Percentiles rank a stretch among this genome's conserved stretches.
phyloP scores from a whole-genome alignment of 1,140 invertebrate genomes.

The Aphelinus atriplicis region DNA sequence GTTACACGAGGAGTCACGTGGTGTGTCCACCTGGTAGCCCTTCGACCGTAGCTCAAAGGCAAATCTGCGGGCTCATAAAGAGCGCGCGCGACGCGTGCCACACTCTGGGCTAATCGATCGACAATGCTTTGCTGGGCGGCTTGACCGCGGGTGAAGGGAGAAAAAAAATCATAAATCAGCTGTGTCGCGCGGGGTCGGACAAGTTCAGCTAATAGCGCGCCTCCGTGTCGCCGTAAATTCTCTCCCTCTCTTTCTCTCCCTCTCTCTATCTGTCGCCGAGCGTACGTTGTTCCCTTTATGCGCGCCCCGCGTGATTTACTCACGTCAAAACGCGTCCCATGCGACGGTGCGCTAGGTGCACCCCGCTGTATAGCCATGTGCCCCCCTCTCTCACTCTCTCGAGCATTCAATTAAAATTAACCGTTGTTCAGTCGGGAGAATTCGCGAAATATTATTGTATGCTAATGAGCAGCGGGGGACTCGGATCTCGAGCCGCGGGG shows the following conservation, averaged over 20 bases:
- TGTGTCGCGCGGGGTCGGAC: not conserved
- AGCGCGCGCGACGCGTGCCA: not conserved
- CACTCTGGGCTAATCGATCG: slow-evolving; percentile 21
- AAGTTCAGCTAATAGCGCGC: slow-evolving; percentile 14
- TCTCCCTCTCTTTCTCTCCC: slow-evolving; percentile 6
- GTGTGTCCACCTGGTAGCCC: no score
- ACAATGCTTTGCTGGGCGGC: not conserved
- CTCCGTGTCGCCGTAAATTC: slow-evolving; percentile 24
- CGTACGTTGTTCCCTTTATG: slow-evolving; percentile 1
- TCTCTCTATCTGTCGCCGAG: not conserved
- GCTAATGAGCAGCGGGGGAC: not conserved
- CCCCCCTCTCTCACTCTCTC: no score
- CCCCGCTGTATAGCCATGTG: not conserved
- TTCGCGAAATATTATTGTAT: no score
- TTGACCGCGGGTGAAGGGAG: not conserved
- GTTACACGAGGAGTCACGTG: no score
- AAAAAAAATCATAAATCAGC: slow-evolving; percentile 29
- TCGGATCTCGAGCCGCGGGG: not conserved
- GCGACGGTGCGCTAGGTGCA: slow-evolving; percentile 29
- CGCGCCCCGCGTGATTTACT: no score
- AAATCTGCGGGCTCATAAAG: no score
- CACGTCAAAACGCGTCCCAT: slow-evolving; percentile 35
- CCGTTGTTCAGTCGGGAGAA: no score
- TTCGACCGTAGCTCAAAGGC: no score
- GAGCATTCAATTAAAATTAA: no score